phyloP scores from a whole-genome alignment of 2,113 vertebrate species.

The Neolamprologus variostigma region DNA sequence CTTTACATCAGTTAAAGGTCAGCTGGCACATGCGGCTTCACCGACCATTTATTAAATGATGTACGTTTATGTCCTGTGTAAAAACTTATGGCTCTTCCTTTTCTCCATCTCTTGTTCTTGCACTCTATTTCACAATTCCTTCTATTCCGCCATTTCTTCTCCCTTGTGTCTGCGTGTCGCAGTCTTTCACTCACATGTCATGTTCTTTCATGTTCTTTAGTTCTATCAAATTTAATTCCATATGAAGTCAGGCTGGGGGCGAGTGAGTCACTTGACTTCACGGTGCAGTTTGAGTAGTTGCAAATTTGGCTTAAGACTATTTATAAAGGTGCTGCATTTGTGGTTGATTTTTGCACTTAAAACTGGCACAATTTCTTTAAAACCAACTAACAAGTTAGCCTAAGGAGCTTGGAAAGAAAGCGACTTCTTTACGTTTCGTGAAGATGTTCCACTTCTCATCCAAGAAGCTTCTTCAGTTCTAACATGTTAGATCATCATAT shows the following conservation, averaged over 20 bases:
- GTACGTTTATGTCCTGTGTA: not conserved
- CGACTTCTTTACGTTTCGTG: not conserved
- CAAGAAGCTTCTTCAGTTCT: not conserved
- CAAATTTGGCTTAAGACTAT: not conserved
- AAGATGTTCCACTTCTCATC: not conserved
- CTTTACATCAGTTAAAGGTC: not conserved
- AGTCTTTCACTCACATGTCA: slow-evolving; percentile 15
- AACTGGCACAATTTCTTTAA: not conserved
- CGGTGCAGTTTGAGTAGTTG: not conserved
- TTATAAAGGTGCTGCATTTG: not conserved
- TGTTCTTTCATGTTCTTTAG: slow-evolving; percentile 19
- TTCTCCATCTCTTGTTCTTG: not conserved
- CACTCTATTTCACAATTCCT: slow-evolving; percentile 6
- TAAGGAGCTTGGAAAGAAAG: not conserved
- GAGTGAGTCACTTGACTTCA: not conserved
- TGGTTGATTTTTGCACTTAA: not conserved
- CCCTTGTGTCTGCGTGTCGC: not conserved
- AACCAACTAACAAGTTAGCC: not conserved
- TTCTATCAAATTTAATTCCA: slow-evolving; percentile 11
- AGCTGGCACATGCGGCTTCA: not conserved
- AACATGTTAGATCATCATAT: not conserved
- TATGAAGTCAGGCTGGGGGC: not conserved
- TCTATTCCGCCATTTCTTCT: not conserved
- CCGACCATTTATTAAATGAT: not conserved
- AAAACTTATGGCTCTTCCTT: not conserved